Evolutionary conservation across 2,113 vertebrate genomes (phyloP), one percentile per base, ranked within the genome.

Genomic region (Protobothrops mucrosquamatus): DNA sequence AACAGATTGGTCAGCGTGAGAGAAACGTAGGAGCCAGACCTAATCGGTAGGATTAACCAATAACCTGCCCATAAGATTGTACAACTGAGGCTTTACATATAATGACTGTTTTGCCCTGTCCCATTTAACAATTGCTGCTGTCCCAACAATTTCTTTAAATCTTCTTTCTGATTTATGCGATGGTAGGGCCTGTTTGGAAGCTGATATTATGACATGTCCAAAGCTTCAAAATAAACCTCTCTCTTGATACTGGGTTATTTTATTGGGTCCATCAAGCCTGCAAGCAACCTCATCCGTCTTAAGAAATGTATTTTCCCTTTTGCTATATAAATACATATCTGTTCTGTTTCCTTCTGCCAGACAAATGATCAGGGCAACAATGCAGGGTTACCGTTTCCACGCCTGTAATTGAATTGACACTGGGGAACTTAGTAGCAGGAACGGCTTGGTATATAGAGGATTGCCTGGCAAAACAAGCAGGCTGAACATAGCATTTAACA

Each of bases 181-280:
- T 95, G 95, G 92, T 88, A 95, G 96, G 95, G 94, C 96, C 96
- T 97, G 92, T 57, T 95, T 95, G 96, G 97, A 95, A 97, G 95
- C 93, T 93, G 95, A 95, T 97, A 94, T 95, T 96, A 96, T 94
- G 95, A 97, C 94, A 96, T 87, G 54, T 96, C 92, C 96, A 97
- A 81, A 95, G 94, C 94, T 97, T 96, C 94, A 95, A 95, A 97
- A 97, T 97, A 97, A 97, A 97, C 97, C 96, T 98, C 96, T 95
- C 96, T 96, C 96, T 97, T 96, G 95, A 96, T 97, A 95, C 95
- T 9, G 0, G 95, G 94, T 97, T 97, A 97, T 95, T 96, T 97
- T 97, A 97, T 94, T 96, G 95, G 95, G 93, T 95, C 94, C 95
- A 96, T 97, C 96, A 96, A 96, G 94, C 93, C 91, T 96, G 97